Conservation (phyloP, 2,797 vertebrate genomes). For the Pygocentrus nattereri region DNA sequence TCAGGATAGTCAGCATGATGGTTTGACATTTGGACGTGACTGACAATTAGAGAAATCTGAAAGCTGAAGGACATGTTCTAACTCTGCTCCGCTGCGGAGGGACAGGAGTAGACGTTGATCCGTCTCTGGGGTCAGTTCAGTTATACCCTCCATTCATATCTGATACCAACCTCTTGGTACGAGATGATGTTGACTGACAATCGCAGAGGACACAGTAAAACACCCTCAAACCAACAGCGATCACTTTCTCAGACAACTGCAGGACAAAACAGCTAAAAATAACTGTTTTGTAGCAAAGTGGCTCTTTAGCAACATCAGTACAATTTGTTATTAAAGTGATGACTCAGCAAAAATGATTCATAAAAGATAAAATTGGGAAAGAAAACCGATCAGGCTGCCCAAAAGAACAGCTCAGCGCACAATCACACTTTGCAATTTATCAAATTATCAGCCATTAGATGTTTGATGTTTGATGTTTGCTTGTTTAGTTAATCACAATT, state of each 20-base stretch:
- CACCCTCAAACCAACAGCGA: neutral
- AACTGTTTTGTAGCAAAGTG: conserved; percentile 19
- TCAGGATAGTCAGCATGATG: conserved; percentile 36
- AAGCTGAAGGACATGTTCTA: conserved; percentile 42
- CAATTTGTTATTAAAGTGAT: no score
- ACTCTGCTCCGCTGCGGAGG: conserved; percentile 30
- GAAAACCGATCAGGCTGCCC: no score
- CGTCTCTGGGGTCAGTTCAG: conserved; percentile 49
- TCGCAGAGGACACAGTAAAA: conserved; percentile 18
- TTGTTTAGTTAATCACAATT: no score
- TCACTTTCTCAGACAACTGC: no score
- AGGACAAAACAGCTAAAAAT: no score
- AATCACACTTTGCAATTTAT: no score
- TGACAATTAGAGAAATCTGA: conserved; percentile 47
- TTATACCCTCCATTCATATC: conserved; percentile 38
- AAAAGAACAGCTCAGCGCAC: no score
- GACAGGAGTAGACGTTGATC: conserved; percentile 40
- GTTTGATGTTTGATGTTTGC: no score
- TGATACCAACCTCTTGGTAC: conserved; percentile 26
- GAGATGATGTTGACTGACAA: conserved; percentile 38
- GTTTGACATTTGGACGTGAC: conserved; percentile 49
- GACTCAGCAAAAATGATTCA: neutral
- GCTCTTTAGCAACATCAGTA: no score
- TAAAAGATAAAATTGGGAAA: no score
- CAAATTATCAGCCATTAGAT: no score